These are phyloP conservation scores for Gopherus evgoodei DNA, from an alignment of 2,113 vertebrate genomes.

Conservation along the genomic window DNA sequence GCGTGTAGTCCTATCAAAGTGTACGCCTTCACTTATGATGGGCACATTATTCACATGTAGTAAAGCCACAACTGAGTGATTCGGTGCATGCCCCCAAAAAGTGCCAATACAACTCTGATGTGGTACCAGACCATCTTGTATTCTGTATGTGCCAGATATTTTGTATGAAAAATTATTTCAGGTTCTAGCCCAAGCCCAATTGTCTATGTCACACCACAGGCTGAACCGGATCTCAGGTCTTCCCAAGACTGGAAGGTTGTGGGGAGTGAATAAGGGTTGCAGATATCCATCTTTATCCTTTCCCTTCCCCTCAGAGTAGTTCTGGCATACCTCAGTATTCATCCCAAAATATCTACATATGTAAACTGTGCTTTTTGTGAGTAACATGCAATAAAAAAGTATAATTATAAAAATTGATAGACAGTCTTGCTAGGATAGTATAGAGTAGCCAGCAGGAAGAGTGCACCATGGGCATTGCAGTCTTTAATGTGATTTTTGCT, in stretches of 20 bases:
- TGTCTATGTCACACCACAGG: neutral
- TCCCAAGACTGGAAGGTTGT: neutral
- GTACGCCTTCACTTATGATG: neutral
- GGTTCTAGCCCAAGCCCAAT: neutral
- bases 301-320: neutral
- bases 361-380: constrained; percentile 38
- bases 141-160: neutral
- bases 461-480: neutral
- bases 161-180: neutral
- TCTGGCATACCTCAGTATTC: neutral
- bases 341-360: constrained; percentile 31
- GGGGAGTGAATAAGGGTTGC: neutral
- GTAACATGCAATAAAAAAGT: neutral
- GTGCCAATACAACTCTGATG: neutral
- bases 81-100: neutral
- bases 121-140: neutral
- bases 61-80: neutral
- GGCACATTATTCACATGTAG: neutral
- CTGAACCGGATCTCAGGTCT: neutral
- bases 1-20: neutral
- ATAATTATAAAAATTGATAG: constrained; percentile 13
- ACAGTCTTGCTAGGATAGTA: neutral
- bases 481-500: neutral
- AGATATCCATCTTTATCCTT: neutral
- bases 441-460: neutral